Evolutionary conservation across 2,888 invertebrate species (phyloP).

Genomic region (Sacculina carcini): DNA sequence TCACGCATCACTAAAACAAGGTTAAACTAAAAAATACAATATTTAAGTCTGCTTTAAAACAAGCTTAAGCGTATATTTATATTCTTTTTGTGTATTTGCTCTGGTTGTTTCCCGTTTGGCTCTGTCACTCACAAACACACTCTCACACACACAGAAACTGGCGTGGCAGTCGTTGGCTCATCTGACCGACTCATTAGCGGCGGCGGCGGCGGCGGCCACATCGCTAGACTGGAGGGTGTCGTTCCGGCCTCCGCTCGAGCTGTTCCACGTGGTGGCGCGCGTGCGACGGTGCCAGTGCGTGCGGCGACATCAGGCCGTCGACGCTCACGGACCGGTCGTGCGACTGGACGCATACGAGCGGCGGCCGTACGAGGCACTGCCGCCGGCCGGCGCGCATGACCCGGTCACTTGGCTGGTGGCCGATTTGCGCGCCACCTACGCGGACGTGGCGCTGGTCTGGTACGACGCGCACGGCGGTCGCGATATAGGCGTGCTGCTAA

Average conservation of each 20-base stretch:
- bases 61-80: too few relatives aligned
- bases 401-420: slow-evolving; percentile 45
- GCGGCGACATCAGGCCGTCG: slow-evolving; percentile 24
- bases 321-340: slow-evolving; percentile 33
- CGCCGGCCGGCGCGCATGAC: slow-evolving; percentile 38
- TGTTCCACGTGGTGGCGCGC: slow-evolving; percentile 49
- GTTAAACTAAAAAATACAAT: too few relatives aligned
- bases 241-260: slow-evolving; percentile 36
- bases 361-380: slow-evolving; percentile 35
- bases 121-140: too few relatives aligned
- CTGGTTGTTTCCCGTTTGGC: too few relatives aligned
- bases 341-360: slow-evolving; percentile 31
- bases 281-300: slow-evolving; percentile 26
- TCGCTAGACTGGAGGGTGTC: slow-evolving; percentile 16
- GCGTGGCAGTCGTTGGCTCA: neutral
- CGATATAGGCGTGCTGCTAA: slow-evolving; percentile 21
- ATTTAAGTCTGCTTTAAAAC: too few relatives aligned
- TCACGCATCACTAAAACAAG: too few relatives aligned
- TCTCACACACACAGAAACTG: neutral
- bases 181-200: neutral
- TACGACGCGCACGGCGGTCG: slow-evolving; percentile 22
- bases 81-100: too few relatives aligned
- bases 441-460: slow-evolving; percentile 29
- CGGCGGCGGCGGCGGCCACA: neutral
- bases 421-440: slow-evolving; percentile 36